Evolutionary conservation across 1,140 invertebrate species (phyloP).

Genomic region (Whitmania pigra): DNA sequence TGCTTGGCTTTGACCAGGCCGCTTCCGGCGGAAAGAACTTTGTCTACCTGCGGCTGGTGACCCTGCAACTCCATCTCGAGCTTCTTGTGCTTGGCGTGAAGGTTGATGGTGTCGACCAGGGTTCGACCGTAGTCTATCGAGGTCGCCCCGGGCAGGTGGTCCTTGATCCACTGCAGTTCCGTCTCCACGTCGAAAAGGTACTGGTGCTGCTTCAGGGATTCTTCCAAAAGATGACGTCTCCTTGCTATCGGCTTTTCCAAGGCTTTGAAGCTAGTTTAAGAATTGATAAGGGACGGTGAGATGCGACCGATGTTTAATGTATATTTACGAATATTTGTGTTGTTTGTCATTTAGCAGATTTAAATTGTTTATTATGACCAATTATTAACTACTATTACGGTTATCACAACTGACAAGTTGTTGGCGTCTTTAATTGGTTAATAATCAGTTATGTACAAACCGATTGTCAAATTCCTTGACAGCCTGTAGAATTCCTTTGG

Average conservation of each 20-base stretch:
- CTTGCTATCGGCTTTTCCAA: conserved; percentile 44
- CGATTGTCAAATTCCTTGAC: conserved; percentile 62
- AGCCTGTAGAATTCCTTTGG: conserved; percentile 64
- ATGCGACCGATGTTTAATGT: not conserved
- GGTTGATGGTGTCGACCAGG: conserved; percentile 76
- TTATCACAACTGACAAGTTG: no score
- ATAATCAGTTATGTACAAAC: conserved; percentile 23
- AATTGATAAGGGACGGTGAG: not conserved
- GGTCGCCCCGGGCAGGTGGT: conserved; percentile 65
- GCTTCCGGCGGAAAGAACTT: conserved; percentile 70
- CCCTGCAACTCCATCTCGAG: conserved; percentile 59
- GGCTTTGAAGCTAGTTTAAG: conserved; percentile 34
- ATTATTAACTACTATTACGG: no score
- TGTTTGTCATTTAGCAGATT: not conserved
- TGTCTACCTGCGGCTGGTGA: conserved; percentile 87
- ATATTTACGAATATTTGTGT: not conserved
- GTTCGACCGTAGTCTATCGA: conserved; percentile 58
- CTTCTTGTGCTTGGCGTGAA: conserved; percentile 86
- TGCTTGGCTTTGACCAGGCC: conserved; percentile 88
- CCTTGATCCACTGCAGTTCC: conserved; percentile 88
- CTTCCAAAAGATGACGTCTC: conserved; percentile 66
- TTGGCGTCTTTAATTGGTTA: no score
- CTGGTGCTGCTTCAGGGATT: conserved; percentile 75
- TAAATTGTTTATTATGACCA: no score
- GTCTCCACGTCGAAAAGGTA: conserved; percentile 84